Conservation (phyloP, 2,797 vertebrate genomes). For the Enoplosus armatus region DNA sequence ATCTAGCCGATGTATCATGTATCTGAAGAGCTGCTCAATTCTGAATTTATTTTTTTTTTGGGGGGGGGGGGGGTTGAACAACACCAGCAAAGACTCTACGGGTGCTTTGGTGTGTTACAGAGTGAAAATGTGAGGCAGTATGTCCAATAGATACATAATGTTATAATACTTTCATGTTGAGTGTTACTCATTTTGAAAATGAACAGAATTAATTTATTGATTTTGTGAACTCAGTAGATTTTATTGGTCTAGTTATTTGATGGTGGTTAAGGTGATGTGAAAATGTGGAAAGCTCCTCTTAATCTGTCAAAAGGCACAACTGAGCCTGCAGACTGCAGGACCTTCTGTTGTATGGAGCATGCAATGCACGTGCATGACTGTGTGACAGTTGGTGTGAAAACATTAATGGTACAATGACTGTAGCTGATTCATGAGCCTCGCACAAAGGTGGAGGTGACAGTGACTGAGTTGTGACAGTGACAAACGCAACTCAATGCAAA, state of each 20-base stretch:
- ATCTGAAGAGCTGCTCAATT: background rate
- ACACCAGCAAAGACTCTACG: no score
- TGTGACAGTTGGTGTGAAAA: conserved; percentile 36
- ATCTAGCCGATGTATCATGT: background rate
- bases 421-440: conserved; percentile 57
- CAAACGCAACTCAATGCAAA: conserved; percentile 37
- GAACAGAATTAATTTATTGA: no score
- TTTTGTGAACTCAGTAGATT: background rate
- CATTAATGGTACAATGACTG: conserved; percentile 34
- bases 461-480: conserved; percentile 69
- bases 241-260: background rate
- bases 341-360: conserved; percentile 7
- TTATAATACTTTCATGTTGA: background rate
- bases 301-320: background rate
- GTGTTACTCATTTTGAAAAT: no score
- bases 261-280: background rate
- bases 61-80: no score
- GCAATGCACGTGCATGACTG: conserved; percentile 21
- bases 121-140: background rate
- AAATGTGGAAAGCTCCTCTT: background rate
- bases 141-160: background rate
- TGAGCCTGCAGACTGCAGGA: background rate
- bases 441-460: conserved; percentile 60
- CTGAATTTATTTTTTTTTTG: background rate
- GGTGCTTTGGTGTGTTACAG: no score